Base-by-base conservation (phyloP, 2,113 vertebrate species). In the Misgurnus anguillicaudatus region DNA sequence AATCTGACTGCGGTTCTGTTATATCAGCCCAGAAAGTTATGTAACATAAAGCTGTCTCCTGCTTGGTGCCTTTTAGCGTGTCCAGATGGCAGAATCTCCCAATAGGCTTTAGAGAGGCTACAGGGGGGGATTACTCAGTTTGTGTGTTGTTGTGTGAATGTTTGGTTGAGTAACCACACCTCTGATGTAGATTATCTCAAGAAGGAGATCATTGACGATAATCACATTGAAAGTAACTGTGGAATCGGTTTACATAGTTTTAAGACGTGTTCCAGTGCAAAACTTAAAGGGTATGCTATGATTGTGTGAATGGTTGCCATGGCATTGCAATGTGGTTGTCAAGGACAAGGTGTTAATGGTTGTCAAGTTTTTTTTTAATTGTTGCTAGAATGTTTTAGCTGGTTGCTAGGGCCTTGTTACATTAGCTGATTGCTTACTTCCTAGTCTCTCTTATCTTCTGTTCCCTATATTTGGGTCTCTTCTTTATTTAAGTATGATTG, bases 1-100 rank as follows among this genome's bases (percentile, higher is more conserved):
- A 39, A 64, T 19, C 74, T 64, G 45, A 51, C 9, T 48, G 31
- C 24, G 17, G n/a, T 63, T 51, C 9, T n/a, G 36, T 42, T 21
- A 21, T 63, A 48, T 74, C 38, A 61, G 39, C 45, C 21, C 71
- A 74, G 53, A 51, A 65, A 82, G 82, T 90, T 92, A 87, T 67
- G 87, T 88, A 91, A 91, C 72, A 19, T 68, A 48, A 81, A 87
- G 79, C 86, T 79, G 78, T 83, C 42, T 81, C 71, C 55, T 19
- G 51, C 65, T 71, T 45, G 66, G 53, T 67, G 77, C 75, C 47
- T 87, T 84, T 86, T 80, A 78, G 72, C 57, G 42, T 75, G 82
- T 86, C 83, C 89, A 90, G 89, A 89, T 89, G 87, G 88, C 85
- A 79, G 47, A 82, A 80, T 86, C 85, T 79, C 80, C 80, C 71